Conservation (phyloP, 2,113 vertebrate genomes). For the Aplodontia rufa region DNA sequence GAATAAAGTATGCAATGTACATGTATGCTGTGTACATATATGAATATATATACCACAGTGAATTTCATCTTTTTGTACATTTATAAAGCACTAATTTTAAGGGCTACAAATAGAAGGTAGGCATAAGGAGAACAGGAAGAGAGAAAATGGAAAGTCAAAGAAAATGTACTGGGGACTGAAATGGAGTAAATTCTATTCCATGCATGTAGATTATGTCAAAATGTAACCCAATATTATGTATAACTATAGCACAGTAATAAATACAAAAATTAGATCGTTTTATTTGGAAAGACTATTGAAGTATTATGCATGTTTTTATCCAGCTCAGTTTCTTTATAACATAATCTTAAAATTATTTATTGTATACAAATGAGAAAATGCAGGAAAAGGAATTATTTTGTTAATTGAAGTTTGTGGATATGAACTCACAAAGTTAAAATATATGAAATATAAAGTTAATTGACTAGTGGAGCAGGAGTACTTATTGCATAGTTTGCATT, state of each 20-base stretch:
- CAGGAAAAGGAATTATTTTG: neutral
- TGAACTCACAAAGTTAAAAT: neutral
- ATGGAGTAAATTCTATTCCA: no score
- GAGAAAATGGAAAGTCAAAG: no score
- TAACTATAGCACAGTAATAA: neutral
- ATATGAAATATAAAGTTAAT: neutral
- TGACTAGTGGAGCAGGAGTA: slow-evolving; percentile 8
- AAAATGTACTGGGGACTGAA: no score
- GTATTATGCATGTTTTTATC: neutral
- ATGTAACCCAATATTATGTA: no score
- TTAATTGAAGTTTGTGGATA: neutral
- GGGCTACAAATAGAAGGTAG: no score
- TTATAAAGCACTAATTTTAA: no score
- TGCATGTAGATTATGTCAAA: no score
- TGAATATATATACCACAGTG: no score
- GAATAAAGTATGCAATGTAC: no score
- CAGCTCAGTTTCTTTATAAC: neutral
- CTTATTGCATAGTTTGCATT: neutral
- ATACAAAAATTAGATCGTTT: slow-evolving; percentile 13
- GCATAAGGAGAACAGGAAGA: no score
- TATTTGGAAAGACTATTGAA: slow-evolving; percentile 17
- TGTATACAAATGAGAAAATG: neutral
- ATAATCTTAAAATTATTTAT: neutral
- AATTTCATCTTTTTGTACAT: no score
- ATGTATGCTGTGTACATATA: no score